Conservation (phyloP, 2,113 vertebrate species). For the Pelecanus crispus region DNA sequence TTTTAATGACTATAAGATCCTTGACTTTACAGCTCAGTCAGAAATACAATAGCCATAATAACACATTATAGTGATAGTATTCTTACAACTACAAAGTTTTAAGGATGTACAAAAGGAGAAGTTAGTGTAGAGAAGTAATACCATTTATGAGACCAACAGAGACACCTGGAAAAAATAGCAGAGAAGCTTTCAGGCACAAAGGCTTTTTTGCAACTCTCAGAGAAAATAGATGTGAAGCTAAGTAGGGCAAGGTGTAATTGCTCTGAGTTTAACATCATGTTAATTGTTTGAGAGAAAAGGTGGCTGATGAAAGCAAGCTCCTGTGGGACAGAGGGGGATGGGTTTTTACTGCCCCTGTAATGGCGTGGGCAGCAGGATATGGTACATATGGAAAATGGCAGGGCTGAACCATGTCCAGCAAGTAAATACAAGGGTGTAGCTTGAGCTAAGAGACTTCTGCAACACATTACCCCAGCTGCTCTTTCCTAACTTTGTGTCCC, state of each 20-base stretch:
- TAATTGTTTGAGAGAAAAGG: neutral
- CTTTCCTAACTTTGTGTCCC: neutral
- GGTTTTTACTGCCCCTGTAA: neutral
- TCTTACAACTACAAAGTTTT: neutral
- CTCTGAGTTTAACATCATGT: neutral
- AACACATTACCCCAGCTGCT: neutral
- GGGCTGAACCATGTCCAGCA: neutral
- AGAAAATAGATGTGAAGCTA: neutral
- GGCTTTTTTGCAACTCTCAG: neutral
- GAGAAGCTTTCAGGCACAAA: neutral
- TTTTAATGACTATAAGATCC: neutral
- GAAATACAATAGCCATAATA: neutral
- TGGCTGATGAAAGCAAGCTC: neutral
- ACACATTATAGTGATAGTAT: neutral
- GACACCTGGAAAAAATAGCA: neutral
- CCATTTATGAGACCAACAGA: neutral
- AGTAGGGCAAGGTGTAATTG: neutral
- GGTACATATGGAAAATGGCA: fast-evolving
- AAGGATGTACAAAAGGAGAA: neutral
- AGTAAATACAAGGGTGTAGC: neutral
- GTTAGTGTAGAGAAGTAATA: neutral
- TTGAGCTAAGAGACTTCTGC: neutral
- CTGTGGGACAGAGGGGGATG: neutral
- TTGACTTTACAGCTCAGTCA: neutral
- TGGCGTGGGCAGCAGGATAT: neutral